Percentiles rank a stretch among this genome's conserved stretches.
These are phyloP conservation scores for Sebastes minor DNA, from an alignment of 2,797 vertebrate species.

Conservation along the genomic window DNA sequence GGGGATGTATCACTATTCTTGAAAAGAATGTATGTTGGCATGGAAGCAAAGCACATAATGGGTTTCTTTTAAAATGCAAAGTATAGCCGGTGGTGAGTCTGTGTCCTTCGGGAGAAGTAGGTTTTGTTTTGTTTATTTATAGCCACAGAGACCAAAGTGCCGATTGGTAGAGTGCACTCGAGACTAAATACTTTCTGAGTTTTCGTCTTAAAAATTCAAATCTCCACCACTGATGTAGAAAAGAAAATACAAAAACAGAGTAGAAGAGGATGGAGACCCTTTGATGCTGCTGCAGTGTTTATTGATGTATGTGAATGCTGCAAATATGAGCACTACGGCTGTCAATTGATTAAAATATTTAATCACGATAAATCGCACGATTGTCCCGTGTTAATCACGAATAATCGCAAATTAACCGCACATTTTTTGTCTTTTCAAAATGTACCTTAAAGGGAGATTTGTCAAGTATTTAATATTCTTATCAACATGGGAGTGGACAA, in stretches of 20 bases:
- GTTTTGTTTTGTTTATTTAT: neutral
- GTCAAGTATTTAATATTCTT: too few relatives aligned
- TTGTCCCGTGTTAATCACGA: too few relatives aligned
- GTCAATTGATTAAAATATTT: too few relatives aligned
- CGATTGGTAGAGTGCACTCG: neutral
- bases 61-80: constrained; percentile 11
- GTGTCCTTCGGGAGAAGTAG: neutral
- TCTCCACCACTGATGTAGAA: neutral
- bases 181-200: neutral
- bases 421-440: too few relatives aligned
- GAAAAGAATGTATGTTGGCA: neutral
- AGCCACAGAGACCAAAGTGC: neutral
- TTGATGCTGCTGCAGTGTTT: neutral
- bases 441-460: too few relatives aligned
- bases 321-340: neutral
- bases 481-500: too few relatives aligned
- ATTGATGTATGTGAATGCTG: neutral
- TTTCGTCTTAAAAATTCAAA: neutral
- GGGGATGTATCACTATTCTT: neutral
- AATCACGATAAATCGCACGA: too few relatives aligned
- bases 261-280: neutral
- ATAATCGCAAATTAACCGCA: too few relatives aligned
- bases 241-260: neutral
- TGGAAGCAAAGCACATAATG: neutral
- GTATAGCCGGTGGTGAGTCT: neutral